Evolutionary conservation across 2,888 invertebrate species (phyloP), one percentile per base, ranked within the genome.

Genomic region (Leptura quadrifasciata): DNA sequence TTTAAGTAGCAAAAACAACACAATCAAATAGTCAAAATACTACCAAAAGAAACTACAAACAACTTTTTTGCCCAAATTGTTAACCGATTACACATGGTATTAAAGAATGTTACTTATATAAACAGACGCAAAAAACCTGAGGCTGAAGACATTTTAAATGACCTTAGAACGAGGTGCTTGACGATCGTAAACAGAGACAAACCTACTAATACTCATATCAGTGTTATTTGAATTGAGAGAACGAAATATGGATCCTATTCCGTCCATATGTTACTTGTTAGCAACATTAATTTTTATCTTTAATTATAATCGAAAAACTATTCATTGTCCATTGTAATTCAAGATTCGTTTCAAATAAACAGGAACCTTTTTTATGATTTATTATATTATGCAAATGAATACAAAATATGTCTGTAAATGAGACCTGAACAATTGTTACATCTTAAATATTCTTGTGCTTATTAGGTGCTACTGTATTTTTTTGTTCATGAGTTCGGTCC

Each of bases 401-500:
- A 67, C 65, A 52, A 67, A 67, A 67, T 52, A 52, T 67, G 21
- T 17, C 24, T 67, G 65, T 67, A 67, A 67, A 67, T 57, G 68
- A 31, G 68, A 17, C 68, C 35, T 55, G 20, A 31, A 55, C 55
- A 55, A 57, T 68, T 65, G 64, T 65, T 65, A 21, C 2, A 12
- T 47, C 64, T 65, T 65, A 65, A 67, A 67, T 27, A 54, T 67
- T 58, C 58, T 47, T 58, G 35, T 47, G 54, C 47, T 60, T 69
- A 69, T 69, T 69, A 69, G 58, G 69, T 69, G 69, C 69, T 60
- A 69, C 69, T 18, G 69, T 57, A 31, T 69, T 69, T 69, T 69
- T 69, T 69, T 55, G 39, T 69, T 57, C 65, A n/a, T 52, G 21
- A n/a, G 39, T 60, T 57, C 65, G 54, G 18, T 24, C 52, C 69